phyloP scores from a whole-genome alignment of 2,797 vertebrate species.

The Tinamus major region DNA sequence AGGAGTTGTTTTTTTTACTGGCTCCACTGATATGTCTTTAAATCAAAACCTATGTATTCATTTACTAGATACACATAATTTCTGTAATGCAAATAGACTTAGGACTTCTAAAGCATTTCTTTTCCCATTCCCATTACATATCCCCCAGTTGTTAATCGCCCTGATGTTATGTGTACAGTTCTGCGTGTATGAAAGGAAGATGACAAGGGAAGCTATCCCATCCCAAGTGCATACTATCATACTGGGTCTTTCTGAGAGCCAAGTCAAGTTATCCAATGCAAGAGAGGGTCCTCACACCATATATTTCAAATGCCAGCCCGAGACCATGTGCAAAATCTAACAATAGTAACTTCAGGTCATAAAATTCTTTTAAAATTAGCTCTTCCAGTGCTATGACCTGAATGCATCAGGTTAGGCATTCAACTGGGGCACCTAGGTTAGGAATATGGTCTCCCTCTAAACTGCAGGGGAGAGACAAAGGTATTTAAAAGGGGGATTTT shows the following conservation, averaged over 20 bases:
- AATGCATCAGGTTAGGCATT: not conserved
- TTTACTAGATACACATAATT: not conserved
- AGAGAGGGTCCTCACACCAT: too few species aligned
- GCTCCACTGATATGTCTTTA: not conserved
- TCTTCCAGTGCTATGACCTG: not conserved
- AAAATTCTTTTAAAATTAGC: not conserved
- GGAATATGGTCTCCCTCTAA: not conserved
- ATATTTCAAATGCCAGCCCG: not conserved
- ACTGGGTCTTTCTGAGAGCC: not conserved
- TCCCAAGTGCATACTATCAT: not conserved
- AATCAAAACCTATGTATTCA: not conserved
- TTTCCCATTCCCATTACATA: not conserved
- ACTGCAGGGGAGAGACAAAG: not conserved
- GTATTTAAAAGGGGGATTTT: not conserved
- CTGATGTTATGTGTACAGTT: not conserved
- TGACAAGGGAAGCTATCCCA: not conserved
- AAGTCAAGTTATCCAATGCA: not conserved
- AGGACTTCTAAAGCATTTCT: not conserved
- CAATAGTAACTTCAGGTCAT: not conserved
- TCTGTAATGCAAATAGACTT: not conserved
- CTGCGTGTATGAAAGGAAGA: not conserved
- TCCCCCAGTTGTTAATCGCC: not conserved
- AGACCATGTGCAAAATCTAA: not conserved
- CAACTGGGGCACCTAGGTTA: not conserved
- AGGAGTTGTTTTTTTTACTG: not conserved